Base-by-base conservation (phyloP, 1,140 invertebrate species). In the Ips typographus region DNA sequence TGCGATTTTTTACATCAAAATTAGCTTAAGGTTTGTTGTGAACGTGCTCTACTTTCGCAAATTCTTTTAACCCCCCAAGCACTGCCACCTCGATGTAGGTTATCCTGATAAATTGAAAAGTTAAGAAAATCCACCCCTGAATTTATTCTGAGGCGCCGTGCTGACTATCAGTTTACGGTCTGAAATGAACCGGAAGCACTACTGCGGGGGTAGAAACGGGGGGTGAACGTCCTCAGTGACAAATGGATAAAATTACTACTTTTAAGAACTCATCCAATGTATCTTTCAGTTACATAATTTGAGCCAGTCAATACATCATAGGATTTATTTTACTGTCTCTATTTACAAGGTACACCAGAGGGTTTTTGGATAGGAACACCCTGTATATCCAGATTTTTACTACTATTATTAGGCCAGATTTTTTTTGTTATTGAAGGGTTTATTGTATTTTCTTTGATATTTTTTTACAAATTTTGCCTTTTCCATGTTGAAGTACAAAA, bases 221-320 rank as follows among this genome's bases (percentile, higher is more conserved):
- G 22, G 56, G 56, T 58, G 56, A 58, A 58, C 36, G 56, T 58
- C 56, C 56, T 58, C 56, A 6, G 8, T 58, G 56, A 58, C 56
- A 40, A 58, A 22, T 58, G 22, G 51, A 36, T 53, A 53, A 8
- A 53, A 8, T 36, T 8, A 4, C 51, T 53, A 53, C 6, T 53
- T 53, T 6, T 4, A 4, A 8, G 36, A 53, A 53, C 36, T 8
- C 6, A 53, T 53, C 4, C n/a, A n/a, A 47, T 5, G 4, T 47
- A 47, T 47, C n/a, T 47, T 47, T n/a, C 4, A n/a, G 44, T 5
- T 47, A 47, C 4, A 4, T 47, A 47, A 47, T 47, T 47, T 47
- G 44, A 5, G n/a, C 44, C n/a, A 5, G 4, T 47, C n/a, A 47
- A 47, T 47, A 22, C 22, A 22, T 22, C 22, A 22, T 22, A 22